Conservation (phyloP, 2,797 vertebrate genomes). For the Artibeus lituratus region DNA sequence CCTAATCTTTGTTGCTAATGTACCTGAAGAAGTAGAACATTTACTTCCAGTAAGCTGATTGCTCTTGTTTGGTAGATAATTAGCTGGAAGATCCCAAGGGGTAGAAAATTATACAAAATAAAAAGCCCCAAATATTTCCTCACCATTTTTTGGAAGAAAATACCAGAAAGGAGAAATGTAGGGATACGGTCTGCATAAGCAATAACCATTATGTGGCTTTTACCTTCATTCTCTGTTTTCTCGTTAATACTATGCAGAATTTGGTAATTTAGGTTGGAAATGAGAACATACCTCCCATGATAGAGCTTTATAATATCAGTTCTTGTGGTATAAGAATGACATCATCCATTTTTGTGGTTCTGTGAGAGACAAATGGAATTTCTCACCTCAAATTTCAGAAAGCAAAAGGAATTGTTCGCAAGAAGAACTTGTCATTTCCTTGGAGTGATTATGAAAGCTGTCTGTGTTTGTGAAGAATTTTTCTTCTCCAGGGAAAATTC, state of each 20-base stretch:
- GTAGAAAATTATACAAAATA: not conserved
- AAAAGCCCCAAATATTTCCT: conserved; percentile 34
- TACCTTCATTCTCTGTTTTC: not conserved
- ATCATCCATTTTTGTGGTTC: conserved; percentile 59
- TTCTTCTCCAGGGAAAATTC: conserved; percentile 60
- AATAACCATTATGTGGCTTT: not conserved
- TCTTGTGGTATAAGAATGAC: conserved; percentile 28
- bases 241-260: not conserved
- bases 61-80: not conserved
- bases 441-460: conserved; percentile 70
- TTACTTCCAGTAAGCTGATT: not conserved
- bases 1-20: not conserved
- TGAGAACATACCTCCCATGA: not conserved
- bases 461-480: conserved; percentile 64
- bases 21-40: not conserved
- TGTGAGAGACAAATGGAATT: conserved; percentile 60
- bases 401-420: conserved; percentile 63
- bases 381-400: conserved; percentile 70
- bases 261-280: conserved; percentile 6
- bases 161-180: not conserved
- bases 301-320: not conserved
- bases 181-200: not conserved
- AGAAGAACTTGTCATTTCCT: conserved; percentile 71
- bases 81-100: not conserved
- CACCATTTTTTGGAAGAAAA: conserved; percentile 36